phyloP scores from a whole-genome alignment of 2,113 vertebrate species.

The Chauna torquata region DNA sequence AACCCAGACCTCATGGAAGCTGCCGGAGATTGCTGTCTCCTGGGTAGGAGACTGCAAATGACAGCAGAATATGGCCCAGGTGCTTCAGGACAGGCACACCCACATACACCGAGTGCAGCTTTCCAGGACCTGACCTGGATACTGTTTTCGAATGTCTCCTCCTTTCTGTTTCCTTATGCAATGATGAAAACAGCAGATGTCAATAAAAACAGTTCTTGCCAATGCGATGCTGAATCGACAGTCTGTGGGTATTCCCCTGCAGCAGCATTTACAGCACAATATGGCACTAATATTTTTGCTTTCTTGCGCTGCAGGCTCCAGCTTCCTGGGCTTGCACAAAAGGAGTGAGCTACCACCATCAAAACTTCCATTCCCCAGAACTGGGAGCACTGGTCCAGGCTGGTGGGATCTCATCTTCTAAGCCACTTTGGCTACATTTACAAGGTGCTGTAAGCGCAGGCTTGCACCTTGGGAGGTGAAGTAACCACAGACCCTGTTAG shows the following conservation, averaged over 20 bases:
- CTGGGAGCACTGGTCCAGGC: background rate
- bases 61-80: background rate
- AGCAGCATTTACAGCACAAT: background rate
- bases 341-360: background rate
- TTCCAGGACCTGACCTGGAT: background rate
- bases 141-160: background rate
- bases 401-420: background rate
- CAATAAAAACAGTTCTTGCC: background rate
- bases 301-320: accelerated
- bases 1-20: background rate
- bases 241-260: background rate
- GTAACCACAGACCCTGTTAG: background rate
- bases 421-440: background rate
- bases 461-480: background rate
- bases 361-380: background rate
- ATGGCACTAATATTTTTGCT: background rate
- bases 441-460: background rate
- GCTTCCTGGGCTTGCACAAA: background rate
- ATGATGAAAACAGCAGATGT: background rate
- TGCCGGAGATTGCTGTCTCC: background rate
- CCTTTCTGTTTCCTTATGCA: background rate
- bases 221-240: background rate
- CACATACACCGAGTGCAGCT: background rate
- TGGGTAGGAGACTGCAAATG: background rate
- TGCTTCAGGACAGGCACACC: background rate